These are phyloP conservation scores for Rostratula benghalensis DNA, from an alignment of 2,113 vertebrate species.

Conservation along the genomic window DNA sequence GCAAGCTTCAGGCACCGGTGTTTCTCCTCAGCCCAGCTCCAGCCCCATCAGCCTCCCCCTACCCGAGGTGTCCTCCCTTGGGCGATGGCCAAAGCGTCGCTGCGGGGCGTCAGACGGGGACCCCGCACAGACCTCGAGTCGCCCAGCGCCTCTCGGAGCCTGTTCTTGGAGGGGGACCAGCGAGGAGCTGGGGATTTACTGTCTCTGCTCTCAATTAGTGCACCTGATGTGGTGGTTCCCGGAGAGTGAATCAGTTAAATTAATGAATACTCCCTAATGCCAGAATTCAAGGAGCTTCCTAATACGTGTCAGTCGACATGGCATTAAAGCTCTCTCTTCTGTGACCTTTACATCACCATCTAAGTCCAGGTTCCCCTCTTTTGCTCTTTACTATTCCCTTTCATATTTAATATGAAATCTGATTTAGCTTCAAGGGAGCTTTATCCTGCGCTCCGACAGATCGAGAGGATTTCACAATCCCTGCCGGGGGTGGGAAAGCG, in stretches of 20 bases:
- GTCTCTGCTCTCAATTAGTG: not conserved
- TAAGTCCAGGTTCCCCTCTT: not conserved
- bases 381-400: not conserved
- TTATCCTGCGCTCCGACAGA: not conserved
- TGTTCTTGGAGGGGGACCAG: not conserved
- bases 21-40: not conserved
- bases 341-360: not conserved
- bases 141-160: not conserved
- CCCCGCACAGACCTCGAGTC: accelerated
- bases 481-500: not conserved
- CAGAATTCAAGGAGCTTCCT: not conserved
- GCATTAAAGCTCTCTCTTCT: not conserved
- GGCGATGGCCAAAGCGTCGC: not conserved
- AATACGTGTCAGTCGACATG: accelerated
- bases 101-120: not conserved
- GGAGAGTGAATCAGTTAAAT: not conserved
- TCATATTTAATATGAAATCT: not conserved
- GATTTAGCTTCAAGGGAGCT: not conserved
- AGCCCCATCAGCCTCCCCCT: not conserved
- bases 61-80: not conserved
- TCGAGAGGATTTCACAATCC: not conserved
- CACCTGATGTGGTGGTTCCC: not conserved
- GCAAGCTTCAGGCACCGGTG: accelerated
- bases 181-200: not conserved
- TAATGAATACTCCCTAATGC: not conserved